Conservation (phyloP, 1,140 invertebrate genomes). For the Lasioglossum albipes region DNA sequence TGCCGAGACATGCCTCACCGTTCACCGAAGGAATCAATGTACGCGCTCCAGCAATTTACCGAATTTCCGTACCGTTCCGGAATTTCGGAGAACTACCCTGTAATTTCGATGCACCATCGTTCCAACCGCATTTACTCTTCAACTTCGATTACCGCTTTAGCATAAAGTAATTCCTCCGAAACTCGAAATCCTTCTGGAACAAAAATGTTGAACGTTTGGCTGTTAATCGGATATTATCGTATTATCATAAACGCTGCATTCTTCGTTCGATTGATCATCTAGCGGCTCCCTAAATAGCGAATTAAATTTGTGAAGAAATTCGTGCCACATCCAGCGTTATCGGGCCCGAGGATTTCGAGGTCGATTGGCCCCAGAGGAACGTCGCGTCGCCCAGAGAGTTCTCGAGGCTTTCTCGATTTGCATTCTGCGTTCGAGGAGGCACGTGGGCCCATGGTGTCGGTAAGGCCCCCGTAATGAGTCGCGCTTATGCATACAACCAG, state of each 20-base stretch:
- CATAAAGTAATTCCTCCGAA: too few species aligned
- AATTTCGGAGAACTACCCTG: background rate
- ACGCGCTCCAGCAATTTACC: conserved; percentile 3
- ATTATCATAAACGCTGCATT: too few species aligned
- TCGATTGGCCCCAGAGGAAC: conserved; percentile 16
- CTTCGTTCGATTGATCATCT: too few species aligned
- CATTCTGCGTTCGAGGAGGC: conserved; percentile 55
- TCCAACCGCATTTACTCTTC: too few species aligned
- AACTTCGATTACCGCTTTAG: too few species aligned
- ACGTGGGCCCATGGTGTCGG: conserved; percentile 61
- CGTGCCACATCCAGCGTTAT: conserved; percentile 6
- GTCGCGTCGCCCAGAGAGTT: background rate
- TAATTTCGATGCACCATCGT: background rate
- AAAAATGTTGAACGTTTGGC: too few species aligned
- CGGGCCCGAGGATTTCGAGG: conserved; percentile 27
- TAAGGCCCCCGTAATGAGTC: conserved; percentile 68
- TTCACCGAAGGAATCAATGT: conserved; percentile 1
- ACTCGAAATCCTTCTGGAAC: too few species aligned
- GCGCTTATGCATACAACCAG: conserved; percentile 73
- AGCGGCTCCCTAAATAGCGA: too few species aligned
- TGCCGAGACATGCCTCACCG: conserved; percentile 12
- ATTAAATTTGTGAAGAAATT: background rate
- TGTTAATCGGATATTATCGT: too few species aligned
- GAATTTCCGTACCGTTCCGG: background rate
- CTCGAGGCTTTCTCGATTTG: conserved; percentile 52